Conservation (phyloP, 2,888 invertebrate species). For the Mythimna pallens region DNA sequence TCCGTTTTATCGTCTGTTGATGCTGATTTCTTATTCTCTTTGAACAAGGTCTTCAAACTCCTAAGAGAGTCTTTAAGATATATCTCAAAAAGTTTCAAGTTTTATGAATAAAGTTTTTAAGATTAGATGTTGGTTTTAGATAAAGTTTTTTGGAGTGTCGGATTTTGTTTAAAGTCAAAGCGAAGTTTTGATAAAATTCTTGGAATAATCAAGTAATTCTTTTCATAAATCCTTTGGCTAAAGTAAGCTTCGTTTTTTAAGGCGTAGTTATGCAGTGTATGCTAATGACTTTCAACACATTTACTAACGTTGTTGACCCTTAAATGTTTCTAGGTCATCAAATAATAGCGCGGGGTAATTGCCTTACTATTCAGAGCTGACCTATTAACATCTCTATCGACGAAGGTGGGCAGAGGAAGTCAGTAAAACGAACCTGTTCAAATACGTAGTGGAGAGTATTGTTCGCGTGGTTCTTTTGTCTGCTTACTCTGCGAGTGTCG, state of each 20-base stretch:
- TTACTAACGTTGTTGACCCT: slow-evolving; percentile 30
- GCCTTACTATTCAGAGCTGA: slow-evolving; percentile 40
- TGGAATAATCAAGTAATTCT: slow-evolving; percentile 27
- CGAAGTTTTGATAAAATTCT: slow-evolving; percentile 24
- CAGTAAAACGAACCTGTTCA: slow-evolving; percentile 45
- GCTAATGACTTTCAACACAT: slow-evolving; percentile 42
- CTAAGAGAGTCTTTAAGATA: slow-evolving; percentile 43
- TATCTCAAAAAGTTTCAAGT: slow-evolving; percentile 48
- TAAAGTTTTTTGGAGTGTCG: slow-evolving; percentile 37
- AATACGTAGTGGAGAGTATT: slow-evolving; percentile 55
- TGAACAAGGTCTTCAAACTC: slow-evolving; percentile 42
- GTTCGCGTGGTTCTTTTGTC: slow-evolving; percentile 63
- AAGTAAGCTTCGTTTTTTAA: neutral
- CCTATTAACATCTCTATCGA: slow-evolving; percentile 48
- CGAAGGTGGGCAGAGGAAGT: slow-evolving; percentile 17
- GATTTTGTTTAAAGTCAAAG: slow-evolving; percentile 30
- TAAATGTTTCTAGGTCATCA: slow-evolving; percentile 56
- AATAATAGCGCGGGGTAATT: slow-evolving; percentile 53
- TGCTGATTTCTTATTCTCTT: slow-evolving; percentile 42
- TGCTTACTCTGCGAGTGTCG: slow-evolving; percentile 28
- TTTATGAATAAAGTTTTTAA: slow-evolving; percentile 55
- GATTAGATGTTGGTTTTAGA: slow-evolving; percentile 57
- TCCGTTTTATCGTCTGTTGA: slow-evolving; percentile 32
- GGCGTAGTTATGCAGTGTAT: slow-evolving; percentile 21
- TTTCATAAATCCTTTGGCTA: slow-evolving; percentile 2